Evolutionary conservation across 2,888 invertebrate species (phyloP).

Genomic region (Fabriciana adippe): DNA sequence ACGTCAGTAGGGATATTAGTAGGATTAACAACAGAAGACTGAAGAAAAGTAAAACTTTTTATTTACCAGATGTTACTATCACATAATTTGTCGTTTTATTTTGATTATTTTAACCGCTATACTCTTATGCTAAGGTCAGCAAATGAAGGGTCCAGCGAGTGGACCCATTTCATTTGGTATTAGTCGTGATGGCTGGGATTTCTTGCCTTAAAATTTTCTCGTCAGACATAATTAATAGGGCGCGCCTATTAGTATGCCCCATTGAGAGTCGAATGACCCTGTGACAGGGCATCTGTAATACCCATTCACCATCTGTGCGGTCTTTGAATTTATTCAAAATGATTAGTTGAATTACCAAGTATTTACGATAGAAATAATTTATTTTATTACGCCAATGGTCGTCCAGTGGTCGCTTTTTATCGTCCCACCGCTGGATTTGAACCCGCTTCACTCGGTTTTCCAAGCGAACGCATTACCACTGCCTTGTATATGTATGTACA

Average conservation of each 20-base stretch:
- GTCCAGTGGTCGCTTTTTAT: too few relatives aligned
- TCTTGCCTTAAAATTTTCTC: conserved; percentile 79
- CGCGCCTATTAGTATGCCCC: conserved; percentile 70
- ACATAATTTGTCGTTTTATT: too few relatives aligned
- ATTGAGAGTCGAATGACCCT: conserved; percentile 56
- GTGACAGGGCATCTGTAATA: conserved; percentile 47
- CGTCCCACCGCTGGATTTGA: too few relatives aligned
- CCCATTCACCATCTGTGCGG: conserved; percentile 51
- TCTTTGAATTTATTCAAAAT: conserved; percentile 38
- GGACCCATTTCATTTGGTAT: conserved; percentile 80
- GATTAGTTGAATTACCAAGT: conserved; percentile 2
- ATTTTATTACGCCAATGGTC: too few relatives aligned
- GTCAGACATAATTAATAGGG: conserved; percentile 75
- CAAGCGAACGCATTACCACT: too few relatives aligned
- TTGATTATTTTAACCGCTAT: conserved; percentile 1
- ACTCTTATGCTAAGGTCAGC: conserved; percentile 41
- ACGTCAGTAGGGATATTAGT: too few relatives aligned
- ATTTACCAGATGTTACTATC: too few relatives aligned
- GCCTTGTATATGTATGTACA: too few relatives aligned
- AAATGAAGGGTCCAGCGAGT: conserved; percentile 62
- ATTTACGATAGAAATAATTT: not conserved
- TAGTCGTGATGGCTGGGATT: conserved; percentile 74
- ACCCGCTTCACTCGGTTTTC: too few relatives aligned
- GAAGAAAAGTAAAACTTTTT: too few relatives aligned
- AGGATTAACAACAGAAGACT: too few relatives aligned